Conservation (phyloP, 2,113 vertebrate species). For the Nerophis ophidion region DNA sequence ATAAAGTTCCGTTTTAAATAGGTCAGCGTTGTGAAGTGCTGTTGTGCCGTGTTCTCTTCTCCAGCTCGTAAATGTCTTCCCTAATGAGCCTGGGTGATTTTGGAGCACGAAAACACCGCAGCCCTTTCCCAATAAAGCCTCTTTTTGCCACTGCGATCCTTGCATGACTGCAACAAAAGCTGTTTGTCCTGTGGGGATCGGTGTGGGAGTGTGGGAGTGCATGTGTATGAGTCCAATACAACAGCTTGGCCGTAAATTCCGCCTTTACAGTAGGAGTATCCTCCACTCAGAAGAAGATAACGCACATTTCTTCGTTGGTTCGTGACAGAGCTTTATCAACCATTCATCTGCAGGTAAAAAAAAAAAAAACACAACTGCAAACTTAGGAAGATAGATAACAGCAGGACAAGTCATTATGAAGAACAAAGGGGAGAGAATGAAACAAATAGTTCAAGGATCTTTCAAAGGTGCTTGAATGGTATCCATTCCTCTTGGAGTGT, state of each 20-base stretch:
- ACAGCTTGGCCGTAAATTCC: not conserved
- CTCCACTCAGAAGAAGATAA: not conserved
- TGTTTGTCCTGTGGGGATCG: constrained; percentile 67
- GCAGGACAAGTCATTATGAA: not conserved
- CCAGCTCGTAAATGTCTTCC: constrained; percentile 67
- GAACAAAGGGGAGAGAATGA: not conserved
- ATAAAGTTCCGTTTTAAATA: no score
- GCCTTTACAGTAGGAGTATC: constrained; percentile 1
- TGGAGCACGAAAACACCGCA: constrained; percentile 68
- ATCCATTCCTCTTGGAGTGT: not conserved
- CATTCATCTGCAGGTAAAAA: constrained; percentile 6
- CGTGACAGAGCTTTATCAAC: not conserved
- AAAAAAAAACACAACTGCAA: constrained; percentile 1
- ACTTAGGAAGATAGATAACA: constrained; percentile 1
- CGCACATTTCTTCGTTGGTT: not conserved
- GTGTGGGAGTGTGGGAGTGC: constrained; percentile 13
- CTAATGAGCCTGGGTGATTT: constrained; percentile 72
- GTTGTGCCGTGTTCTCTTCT: constrained; percentile 70
- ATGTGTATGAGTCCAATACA: constrained; percentile 1
- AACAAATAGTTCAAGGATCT: constrained; percentile 13
- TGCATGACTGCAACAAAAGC: constrained; percentile 70
- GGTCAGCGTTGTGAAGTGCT: constrained; percentile 71
- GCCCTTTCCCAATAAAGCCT: constrained; percentile 69
- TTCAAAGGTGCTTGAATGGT: not conserved
- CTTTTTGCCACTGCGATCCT: constrained; percentile 60